Evolutionary conservation across 2,888 invertebrate species (phyloP), one percentile per base, ranked within the genome.

Genomic region (Tyria jacobaeae): DNA sequence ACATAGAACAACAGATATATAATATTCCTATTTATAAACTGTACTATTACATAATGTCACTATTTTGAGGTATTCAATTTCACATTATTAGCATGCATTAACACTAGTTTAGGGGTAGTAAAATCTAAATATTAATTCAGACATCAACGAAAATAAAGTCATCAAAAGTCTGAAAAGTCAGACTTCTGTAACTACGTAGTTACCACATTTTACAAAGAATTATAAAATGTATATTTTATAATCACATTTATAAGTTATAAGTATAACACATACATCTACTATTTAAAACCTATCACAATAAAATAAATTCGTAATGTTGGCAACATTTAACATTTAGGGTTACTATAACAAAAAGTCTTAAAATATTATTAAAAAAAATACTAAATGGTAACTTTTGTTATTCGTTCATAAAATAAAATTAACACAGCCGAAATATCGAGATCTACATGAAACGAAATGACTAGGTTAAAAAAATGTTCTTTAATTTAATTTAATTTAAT

Each of bases 1-100:
- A 93, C 92, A 88, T 90, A 75, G 81, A 89, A 89, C 87, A 92
- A 92, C 89, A 89, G 89, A 89, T 85, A 89, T 89, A 89, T 86
- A 84, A 75, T 85, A 79, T 79, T 75, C 80, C 82, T 80, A 76
- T 76, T 80, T 70, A 76, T 77, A 68, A 70, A 70, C 53, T 61
- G 64, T 68, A 66, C 70, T 78, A 73, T 70, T 70, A 71, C 59
- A 70, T 77, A 82, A 78, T 77, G 79, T 82, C 71, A 76, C 80
- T 84, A 85, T 77, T 70, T 72, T 89, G 84, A 84, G 84, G 84
- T 89, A 89, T 86, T 88, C 82, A 78, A 76, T 80, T 84, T 79
- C 73, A 78, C 76, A 82, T 70, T 72, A 76, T 64, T 70, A 65
- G 65, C 65, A 76, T 73, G 66, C 60, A 75, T 57, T 64, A 66